Conservation (phyloP, 2,113 vertebrate genomes). For the Heterotis niloticus region DNA sequence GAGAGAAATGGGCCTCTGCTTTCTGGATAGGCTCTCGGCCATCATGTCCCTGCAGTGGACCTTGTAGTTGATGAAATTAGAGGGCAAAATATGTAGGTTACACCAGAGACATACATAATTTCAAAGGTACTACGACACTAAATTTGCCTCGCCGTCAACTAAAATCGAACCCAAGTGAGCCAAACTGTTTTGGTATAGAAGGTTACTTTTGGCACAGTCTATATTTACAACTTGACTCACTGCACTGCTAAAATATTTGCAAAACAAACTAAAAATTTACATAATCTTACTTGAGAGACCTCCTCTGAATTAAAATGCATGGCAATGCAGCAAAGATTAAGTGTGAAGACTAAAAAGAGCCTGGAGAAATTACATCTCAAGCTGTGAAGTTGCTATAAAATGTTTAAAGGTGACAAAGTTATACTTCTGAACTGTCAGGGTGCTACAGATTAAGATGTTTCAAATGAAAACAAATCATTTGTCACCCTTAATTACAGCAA, state of each 20-base stretch:
- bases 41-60: no score
- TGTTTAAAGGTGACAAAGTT: background rate
- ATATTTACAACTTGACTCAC: background rate
- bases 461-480: slow-evolving; percentile 11
- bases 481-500: slow-evolving; percentile 23
- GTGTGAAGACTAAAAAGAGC: background rate
- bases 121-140: no score
- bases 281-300: background rate
- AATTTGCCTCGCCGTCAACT: no score
- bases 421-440: background rate
- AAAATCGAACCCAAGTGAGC: background rate
- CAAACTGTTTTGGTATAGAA: background rate
- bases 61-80: no score
- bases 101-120: no score
- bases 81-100: no score
- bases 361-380: background rate
- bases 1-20: no score
- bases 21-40: no score
- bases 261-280: slow-evolving; percentile 19
- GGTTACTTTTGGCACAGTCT: background rate
- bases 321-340: background rate
- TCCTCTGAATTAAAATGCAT: background rate
- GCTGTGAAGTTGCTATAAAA: background rate
- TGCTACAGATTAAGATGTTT: slow-evolving; percentile 11
- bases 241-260: background rate